Base-by-base conservation (phyloP, 2,888 invertebrate genomes). In the Pyrocoelia pectoralis region DNA sequence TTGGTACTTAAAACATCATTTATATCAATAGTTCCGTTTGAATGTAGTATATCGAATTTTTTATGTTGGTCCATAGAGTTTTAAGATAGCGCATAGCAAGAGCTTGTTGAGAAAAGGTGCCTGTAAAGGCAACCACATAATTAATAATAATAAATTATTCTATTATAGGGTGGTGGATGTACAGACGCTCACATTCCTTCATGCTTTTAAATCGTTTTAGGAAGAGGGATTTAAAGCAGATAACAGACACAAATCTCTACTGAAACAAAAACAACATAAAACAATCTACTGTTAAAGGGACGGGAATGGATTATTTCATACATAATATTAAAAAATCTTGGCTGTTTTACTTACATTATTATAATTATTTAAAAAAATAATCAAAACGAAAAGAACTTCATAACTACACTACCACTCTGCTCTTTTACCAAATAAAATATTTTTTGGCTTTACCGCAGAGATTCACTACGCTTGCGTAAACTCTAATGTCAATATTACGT, bases 21-120 rank as follows among this genome's bases (percentile, higher is more conserved):
- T 67, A 79, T 72, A 73, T 78, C 77, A 72, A 79, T 75, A 68
- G 71, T 73, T 73, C 75, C 75, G 71, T 75, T 77, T 70, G 67
- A 67, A 64, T 74, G 74, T 67, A 76, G 70, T 69, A 72, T 77
- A 73, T 75, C 77, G 72, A 69, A 77, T 77, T n/a, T n/a, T n/a
- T n/a, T n/a, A n/a, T n/a, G n/a, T n/a, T 79, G 79, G 77, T 81
- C 81, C 81, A 81, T 81, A 79, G 74, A 76, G 71, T 75, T 33
- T 33, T 73, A 75, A 74, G 75, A 77, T 75, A 69, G 63, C 56
- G 66, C 70, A 68, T 69, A 40, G 65, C 53, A 51, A 61, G 53
- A 54, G 51, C 48, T 61, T 62, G 61, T 68, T 57, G 54, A 62
- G 61, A 65, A 65, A 63, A 51, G 61, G 53, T 74, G 76, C 74